phyloP scores from a whole-genome alignment of 2,888 invertebrate species.

The Crocallis elinguaria region DNA sequence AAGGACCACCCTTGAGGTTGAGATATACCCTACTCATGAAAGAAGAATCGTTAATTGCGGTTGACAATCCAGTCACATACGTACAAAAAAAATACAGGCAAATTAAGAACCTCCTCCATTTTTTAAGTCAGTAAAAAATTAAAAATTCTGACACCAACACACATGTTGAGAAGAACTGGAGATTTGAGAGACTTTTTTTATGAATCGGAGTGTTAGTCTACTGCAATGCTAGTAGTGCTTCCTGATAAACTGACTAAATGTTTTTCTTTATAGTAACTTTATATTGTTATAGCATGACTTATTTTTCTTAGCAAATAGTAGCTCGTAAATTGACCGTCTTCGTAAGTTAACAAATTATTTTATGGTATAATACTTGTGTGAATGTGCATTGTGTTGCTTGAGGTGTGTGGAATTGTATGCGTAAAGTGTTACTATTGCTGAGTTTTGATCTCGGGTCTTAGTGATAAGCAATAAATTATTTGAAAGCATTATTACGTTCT shows the following conservation, averaged over 20 bases:
- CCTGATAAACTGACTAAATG: constrained; percentile 44
- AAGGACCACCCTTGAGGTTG: too few relatives aligned
- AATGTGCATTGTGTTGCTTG: constrained; percentile 17
- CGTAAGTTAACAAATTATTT: constrained; percentile 25
- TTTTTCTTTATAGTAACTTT: constrained; percentile 56
- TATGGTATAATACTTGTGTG: constrained; percentile 16
- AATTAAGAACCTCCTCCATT: too few relatives aligned
- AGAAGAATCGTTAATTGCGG: too few relatives aligned
- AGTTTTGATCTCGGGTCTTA: constrained; percentile 70
- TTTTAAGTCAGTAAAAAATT: too few relatives aligned
- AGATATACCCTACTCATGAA: too few relatives aligned
- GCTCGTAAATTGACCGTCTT: constrained; percentile 35
- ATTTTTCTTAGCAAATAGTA: constrained; percentile 49
- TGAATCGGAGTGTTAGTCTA: too few relatives aligned
- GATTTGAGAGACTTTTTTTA: too few relatives aligned
- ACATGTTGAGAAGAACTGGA: too few relatives aligned
- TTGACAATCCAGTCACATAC: too few relatives aligned
- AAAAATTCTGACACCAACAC: too few relatives aligned
- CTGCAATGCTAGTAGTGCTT: constrained; percentile 10
- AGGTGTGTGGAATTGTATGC: constrained; percentile 31
- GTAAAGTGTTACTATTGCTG: constrained; percentile 65
- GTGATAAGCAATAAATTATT: constrained; percentile 72
- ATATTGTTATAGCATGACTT: constrained; percentile 59
- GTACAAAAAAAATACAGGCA: too few relatives aligned
- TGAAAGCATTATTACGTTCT: constrained; percentile 35